Conservation (phyloP, 2,113 vertebrate genomes). For the Phrynosoma platyrhinos region DNA sequence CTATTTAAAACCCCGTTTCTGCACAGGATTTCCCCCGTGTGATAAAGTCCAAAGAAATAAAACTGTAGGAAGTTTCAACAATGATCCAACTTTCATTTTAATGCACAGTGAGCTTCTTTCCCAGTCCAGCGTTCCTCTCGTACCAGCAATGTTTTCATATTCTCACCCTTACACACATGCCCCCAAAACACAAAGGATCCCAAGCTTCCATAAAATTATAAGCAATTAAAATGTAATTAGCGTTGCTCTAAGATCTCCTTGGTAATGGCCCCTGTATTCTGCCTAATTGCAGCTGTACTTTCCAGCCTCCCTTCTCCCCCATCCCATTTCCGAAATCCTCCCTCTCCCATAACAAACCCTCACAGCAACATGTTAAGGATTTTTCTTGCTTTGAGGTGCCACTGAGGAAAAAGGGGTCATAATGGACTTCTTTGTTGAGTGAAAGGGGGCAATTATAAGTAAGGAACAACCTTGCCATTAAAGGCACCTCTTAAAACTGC, state of each 20-base stretch:
- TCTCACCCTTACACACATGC: background rate
- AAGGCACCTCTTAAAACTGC: slow-evolving; percentile 70
- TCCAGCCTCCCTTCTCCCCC: slow-evolving; percentile 34
- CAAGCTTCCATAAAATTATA: background rate
- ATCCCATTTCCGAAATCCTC: background rate
- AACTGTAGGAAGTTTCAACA: background rate
- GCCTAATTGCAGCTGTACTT: slow-evolving; percentile 66
- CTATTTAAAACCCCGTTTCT: background rate
- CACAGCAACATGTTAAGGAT: slow-evolving; percentile 50
- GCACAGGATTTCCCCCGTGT: background rate
- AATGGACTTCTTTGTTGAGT: slow-evolving; percentile 71
- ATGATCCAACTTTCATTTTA: background rate
- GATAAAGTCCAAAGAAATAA: background rate
- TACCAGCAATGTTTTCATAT: background rate
- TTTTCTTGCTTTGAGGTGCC: slow-evolving; percentile 73
- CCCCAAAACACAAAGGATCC: background rate
- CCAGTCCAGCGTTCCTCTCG: background rate
- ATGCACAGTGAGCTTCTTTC: no score
- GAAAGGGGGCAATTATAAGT: slow-evolving; percentile 70
- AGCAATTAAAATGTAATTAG: slow-evolving; percentile 37
- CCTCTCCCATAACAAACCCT: slow-evolving; percentile 26
- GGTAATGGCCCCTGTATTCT: slow-evolving; percentile 61
- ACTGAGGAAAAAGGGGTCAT: slow-evolving; percentile 67
- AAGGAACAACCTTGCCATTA: slow-evolving; percentile 62
- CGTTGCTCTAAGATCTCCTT: slow-evolving; percentile 65